phyloP scores from a whole-genome alignment of 2,888 invertebrate species.

The Gerris lacustris region DNA sequence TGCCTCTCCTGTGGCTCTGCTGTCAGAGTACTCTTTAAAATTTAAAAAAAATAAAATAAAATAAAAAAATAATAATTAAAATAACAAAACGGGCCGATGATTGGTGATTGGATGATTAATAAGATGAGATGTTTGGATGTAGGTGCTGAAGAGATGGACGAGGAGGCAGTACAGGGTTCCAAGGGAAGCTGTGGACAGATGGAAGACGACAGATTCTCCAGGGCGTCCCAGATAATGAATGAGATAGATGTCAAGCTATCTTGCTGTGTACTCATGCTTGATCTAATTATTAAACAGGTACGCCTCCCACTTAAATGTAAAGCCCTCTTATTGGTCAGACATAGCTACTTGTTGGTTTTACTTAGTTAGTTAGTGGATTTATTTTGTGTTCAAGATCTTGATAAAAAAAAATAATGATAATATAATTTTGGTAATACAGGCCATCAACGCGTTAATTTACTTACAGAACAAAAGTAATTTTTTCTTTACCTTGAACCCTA shows the following conservation, averaged over 20 bases:
- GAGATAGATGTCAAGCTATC: slow-evolving; percentile 70
- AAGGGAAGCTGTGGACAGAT: neutral
- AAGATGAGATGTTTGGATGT: neutral
- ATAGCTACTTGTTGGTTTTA: slow-evolving; percentile 6
- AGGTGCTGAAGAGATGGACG: neutral
- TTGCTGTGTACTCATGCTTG: slow-evolving; percentile 92
- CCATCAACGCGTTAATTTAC: no score
- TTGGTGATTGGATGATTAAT: no score
- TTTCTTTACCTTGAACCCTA: no score
- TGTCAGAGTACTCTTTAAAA: no score
- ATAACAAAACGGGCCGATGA: no score
- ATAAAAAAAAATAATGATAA: neutral
- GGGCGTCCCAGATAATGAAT: slow-evolving; percentile 33
- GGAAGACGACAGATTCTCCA: slow-evolving; percentile 42
- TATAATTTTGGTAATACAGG: no score
- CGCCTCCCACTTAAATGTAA: slow-evolving; percentile 10
- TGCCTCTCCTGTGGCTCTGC: no score
- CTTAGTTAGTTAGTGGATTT: neutral
- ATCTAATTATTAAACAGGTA: slow-evolving; percentile 86
- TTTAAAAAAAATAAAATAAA: no score
- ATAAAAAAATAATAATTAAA: no score
- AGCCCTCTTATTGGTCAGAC: neutral
- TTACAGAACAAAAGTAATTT: no score
- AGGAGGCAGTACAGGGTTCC: neutral
- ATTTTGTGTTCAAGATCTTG: neutral